Evolutionary conservation across 2,888 invertebrate genomes (phyloP).

Genomic region (Tigriopus californicus): DNA sequence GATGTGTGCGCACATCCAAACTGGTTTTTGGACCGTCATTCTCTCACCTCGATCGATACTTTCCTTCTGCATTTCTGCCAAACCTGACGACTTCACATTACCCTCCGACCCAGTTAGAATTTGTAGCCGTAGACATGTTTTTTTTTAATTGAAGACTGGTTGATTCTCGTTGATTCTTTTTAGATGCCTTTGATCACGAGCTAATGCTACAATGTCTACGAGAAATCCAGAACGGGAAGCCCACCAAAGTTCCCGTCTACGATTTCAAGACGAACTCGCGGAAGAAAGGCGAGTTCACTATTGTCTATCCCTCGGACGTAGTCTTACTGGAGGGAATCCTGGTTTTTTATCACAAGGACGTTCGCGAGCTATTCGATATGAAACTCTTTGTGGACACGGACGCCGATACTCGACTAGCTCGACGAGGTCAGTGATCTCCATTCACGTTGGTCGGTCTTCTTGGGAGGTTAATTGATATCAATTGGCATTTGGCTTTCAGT

Average conservation of each 20-base stretch:
- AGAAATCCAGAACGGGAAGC: conserved; percentile 62
- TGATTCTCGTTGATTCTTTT: conserved; percentile 19
- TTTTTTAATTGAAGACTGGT: background rate
- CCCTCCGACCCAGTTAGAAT: background rate
- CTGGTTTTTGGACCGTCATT: too few relatives aligned
- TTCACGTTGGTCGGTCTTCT: background rate
- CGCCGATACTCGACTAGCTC: conserved; percentile 85
- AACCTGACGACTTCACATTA: too few relatives aligned
- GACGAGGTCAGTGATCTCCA: conserved; percentile 49
- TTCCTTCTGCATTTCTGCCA: too few relatives aligned
- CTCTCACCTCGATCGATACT: too few relatives aligned
- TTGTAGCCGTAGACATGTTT: background rate
- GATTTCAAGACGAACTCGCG: conserved; percentile 78
- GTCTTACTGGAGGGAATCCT: conserved; percentile 94
- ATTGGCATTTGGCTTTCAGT: conserved; percentile 39
- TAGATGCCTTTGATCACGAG: conserved; percentile 79
- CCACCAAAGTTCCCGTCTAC: conserved; percentile 77
- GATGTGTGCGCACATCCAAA: too few relatives aligned
- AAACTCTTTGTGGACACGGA: conserved; percentile 98
- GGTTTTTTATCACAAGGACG: conserved; percentile 51
- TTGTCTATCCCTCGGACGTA: conserved; percentile 87
- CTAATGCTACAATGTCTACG: conserved; percentile 57
- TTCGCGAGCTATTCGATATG: conserved; percentile 76
- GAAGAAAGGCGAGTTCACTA: conserved; percentile 35
- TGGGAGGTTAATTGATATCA: too few relatives aligned